Base-by-base conservation (phyloP, 1,140 invertebrate genomes). In the Mercenaria mercenaria region DNA sequence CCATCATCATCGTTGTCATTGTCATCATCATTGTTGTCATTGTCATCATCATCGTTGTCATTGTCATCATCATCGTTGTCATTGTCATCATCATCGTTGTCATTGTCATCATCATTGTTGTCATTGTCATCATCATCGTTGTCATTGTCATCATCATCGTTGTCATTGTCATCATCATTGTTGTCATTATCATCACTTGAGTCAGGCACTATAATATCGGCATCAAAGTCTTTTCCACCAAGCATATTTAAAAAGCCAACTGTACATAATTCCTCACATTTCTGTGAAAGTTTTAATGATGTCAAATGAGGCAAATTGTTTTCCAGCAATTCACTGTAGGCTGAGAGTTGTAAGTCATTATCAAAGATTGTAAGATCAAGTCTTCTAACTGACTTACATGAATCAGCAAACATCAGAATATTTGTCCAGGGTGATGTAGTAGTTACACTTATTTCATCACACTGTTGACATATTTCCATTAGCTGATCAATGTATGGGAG, bases 401-500 rank as follows among this genome's bases (percentile, higher is more conserved):
- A 8, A 56, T 56, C 20, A 56, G 52, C 52, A 3, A 56, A n/a
- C 52, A 4, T 23, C 20, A 11, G 13, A 56, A 56, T 56, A 56
- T 56, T 56, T 56, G 6, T 23, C 10, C 11, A 56, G 52, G 3
- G 6, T 23, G 20, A 3, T 56, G 11, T 56, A 11, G 8, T 15
- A 11, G 52, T 56, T 23, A 56, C 4, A 15, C 4, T 56, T 23
- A 77, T 11, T 77, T 37, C 20, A 64, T 52, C 77, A 56, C 47
- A 87, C 10, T 8, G 10, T 23, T 41, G 29, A 39, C 29, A 29
- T 34, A 56, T 76, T 20, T 74, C 13, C 0, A 77, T 6, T 0
- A 87, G 34, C 11, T 87, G n/a, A 41, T 87, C 72, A 52, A 87
- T 10, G 15, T 37, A 76, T 10, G 39, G n/a, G 47, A 39, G n/a